Base-by-base conservation (phyloP, 2,113 vertebrate species). In the Planiliza haematocheilus region DNA sequence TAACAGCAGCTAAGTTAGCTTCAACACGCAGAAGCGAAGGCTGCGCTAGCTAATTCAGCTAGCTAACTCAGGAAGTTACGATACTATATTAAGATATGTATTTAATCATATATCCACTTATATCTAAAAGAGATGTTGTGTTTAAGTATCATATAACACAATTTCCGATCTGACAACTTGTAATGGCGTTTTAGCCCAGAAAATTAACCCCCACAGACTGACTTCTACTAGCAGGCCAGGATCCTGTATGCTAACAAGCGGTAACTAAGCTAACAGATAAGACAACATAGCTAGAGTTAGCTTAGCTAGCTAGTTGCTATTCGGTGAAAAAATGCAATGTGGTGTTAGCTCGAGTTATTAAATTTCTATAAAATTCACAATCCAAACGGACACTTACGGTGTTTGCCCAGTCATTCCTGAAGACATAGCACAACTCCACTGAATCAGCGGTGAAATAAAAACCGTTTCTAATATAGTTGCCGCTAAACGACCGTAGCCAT, bases 361-460 rank as follows among this genome's bases (percentile, higher is more conserved):
- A 17, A 46, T 17, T 2, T 61, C 34, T 24, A 45, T 24, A 2
- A 4, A 30, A 30, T 4, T 39, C 45, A 51, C 9, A 20, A 17
- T 37, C 7, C 2, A 17, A 65, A 51, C 7, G 8, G 2, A 49
- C 18, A 93, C 94, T 92, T 62, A 94, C 94, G 92, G 91, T 17
- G 93, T 93, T 72, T 93, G 92, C 11, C 92, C 90, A n/a, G 92
- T 89, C 89, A 93, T 89, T 64, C 91, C 91, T 24, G 93, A 94
- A 81, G 93, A 91, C 92, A 94, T 94, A 82, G 61, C 85, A 88
- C 79, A 34, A 59, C 41, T 59, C 64, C 59, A 46, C 46, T 13
- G 4, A 56, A 41, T 18, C 9, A 14, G 41, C 17, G 61, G 70
- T 51, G 20, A n/a, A 58, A 36, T 65, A 24, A 52, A 41, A 84